phyloP scores from a whole-genome alignment of 2,797 vertebrate genomes.

The Pachyuromys duprasi region DNA sequence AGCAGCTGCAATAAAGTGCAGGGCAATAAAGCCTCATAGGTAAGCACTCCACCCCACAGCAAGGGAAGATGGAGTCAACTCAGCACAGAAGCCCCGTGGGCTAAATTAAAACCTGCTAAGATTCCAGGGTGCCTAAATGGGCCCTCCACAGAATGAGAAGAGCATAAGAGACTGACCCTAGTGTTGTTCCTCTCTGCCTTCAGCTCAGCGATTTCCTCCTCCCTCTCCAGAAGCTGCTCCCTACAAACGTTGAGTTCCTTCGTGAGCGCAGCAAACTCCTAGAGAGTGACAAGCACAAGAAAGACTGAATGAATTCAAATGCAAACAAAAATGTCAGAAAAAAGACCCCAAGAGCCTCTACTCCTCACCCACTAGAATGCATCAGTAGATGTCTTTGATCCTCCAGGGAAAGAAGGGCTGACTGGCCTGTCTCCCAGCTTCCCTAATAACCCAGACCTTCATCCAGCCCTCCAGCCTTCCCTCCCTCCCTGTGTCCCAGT shows the following conservation, averaged over 20 bases:
- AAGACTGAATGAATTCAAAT: not conserved
- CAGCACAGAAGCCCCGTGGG: accelerated
- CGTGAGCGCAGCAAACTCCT: constrained; percentile 97
- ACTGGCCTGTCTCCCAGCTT: not conserved
- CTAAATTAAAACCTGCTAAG: not conserved
- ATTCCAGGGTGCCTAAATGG: not conserved
- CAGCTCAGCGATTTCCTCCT: constrained; percentile 97
- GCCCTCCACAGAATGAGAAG: not conserved
- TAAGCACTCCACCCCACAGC: accelerated
- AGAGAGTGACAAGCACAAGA: constrained; percentile 61
- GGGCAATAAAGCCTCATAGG: not conserved
- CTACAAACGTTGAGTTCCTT: constrained; percentile 97
- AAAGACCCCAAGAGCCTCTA: not conserved
- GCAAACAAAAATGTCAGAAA: not conserved
- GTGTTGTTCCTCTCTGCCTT: constrained; percentile 98
- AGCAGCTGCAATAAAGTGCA: constrained; percentile 89
- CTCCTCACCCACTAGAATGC: not conserved
- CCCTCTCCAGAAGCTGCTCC: constrained; percentile 97
- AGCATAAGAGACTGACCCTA: constrained; percentile 88
- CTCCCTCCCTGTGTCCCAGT: not conserved
- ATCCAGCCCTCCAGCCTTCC: not conserved
- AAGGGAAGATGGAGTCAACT: not conserved
- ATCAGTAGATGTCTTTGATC: not conserved
- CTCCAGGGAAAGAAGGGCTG: not conserved
- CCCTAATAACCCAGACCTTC: not conserved